These are phyloP conservation scores for Clinocottus analis DNA, from an alignment of 2,113 vertebrate species.

Conservation along the genomic window DNA sequence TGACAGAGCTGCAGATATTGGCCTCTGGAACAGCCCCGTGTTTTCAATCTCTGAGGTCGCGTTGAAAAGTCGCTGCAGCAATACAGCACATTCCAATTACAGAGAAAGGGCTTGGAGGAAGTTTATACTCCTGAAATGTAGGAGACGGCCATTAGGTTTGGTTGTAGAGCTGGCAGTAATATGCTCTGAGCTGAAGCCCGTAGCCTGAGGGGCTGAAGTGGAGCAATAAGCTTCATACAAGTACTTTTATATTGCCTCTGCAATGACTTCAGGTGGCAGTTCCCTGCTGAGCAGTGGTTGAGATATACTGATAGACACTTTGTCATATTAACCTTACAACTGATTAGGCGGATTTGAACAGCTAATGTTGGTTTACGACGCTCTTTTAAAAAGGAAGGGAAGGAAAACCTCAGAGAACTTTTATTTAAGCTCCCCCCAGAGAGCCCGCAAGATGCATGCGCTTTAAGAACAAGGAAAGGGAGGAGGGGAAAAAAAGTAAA, in stretches of 20 bases:
- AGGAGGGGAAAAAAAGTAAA: background rate
- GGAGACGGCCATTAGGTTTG: conserved; percentile 34
- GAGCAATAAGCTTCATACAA: conserved; percentile 37
- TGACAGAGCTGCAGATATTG: conserved; percentile 56
- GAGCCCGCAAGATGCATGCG: conserved; percentile 19
- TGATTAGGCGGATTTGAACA: conserved; percentile 40
- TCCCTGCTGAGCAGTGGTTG: conserved; percentile 29
- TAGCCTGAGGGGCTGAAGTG: conserved; percentile 15
- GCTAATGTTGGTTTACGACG: conserved; percentile 24
- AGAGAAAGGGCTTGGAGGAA: conserved; percentile 33
- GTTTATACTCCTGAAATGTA: conserved; percentile 37
- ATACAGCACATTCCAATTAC: conserved; percentile 33
- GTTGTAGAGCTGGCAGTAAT: conserved; percentile 35
- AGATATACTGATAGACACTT: conserved; percentile 26
- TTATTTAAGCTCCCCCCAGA: conserved; percentile 45
- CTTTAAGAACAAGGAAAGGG: conserved; percentile 24
- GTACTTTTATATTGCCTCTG: conserved; percentile 31
- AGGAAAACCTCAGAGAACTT: background rate
- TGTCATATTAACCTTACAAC: conserved; percentile 28
- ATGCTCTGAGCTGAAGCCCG: conserved; percentile 26
- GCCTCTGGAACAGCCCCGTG: conserved; percentile 12
- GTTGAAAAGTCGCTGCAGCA: conserved; percentile 41
- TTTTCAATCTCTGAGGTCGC: conserved; percentile 35
- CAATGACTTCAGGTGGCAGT: conserved; percentile 38
- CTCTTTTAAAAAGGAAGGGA: conserved; percentile 34